phyloP scores from a whole-genome alignment of 2,797 vertebrate species.

The Miichthys miiuy region DNA sequence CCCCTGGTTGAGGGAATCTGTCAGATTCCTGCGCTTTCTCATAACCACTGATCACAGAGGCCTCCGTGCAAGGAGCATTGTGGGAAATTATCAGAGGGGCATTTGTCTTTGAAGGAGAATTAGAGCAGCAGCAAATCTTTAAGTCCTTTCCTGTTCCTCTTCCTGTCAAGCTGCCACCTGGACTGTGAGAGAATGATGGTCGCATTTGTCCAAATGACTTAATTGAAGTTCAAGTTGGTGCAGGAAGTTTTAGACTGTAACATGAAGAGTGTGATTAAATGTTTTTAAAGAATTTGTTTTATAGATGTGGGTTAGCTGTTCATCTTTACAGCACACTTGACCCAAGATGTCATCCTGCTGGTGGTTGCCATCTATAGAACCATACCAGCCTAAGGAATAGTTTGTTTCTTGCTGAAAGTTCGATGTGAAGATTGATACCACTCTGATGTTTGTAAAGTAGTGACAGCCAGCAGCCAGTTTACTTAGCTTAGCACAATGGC shows the following conservation, averaged over 20 bases:
- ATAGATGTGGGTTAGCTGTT: conserved; percentile 10
- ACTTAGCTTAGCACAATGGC: conserved; percentile 7
- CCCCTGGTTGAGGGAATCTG: conserved; percentile 84
- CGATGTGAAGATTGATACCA: not conserved
- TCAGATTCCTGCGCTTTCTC: conserved; percentile 90
- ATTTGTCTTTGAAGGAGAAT: conserved; percentile 87
- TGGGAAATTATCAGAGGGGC: conserved; percentile 88
- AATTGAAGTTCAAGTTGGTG: conserved; percentile 51
- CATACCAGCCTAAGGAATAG: conserved; percentile 18
- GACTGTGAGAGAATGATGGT: conserved; percentile 59
- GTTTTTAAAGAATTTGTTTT: conserved; percentile 29
- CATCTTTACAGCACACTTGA: conserved; percentile 12
- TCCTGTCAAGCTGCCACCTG: conserved; percentile 84
- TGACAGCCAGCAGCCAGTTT: not conserved
- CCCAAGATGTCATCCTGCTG: conserved; percentile 21
- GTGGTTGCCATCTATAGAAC: conserved; percentile 19
- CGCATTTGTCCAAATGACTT: conserved; percentile 59
- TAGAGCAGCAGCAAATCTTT: conserved; percentile 84
- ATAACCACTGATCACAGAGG: conserved; percentile 91
- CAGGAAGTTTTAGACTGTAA: conserved; percentile 50
- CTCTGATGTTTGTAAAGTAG: not conserved
- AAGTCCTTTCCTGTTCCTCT: conserved; percentile 87
- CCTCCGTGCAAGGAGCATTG: conserved; percentile 87
- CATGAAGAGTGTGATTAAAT: conserved; percentile 28
- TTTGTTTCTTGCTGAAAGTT: not conserved